Evolutionary conservation across 2,888 invertebrate genomes (phyloP).

Genomic region (Bugulina stolonifera): DNA sequence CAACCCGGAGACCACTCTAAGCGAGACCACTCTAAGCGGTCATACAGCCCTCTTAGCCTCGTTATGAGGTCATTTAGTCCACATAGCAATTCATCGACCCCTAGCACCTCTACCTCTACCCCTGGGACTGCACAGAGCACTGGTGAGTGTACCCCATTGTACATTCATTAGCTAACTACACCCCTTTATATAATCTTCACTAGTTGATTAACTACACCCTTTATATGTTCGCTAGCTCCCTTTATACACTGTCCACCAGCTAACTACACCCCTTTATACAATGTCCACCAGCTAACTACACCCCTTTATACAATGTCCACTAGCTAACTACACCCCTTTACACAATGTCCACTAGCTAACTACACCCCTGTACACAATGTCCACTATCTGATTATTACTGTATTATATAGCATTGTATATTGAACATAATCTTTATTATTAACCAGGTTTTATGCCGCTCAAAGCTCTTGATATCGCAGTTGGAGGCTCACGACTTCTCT

Average conservation of each 20-base stretch:
- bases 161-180: background rate
- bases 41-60: background rate
- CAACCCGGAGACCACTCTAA: background rate
- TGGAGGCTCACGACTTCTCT: background rate
- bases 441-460: conserved; percentile 17
- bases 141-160: background rate
- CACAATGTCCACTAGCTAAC: background rate
- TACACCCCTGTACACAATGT: background rate
- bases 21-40: background rate
- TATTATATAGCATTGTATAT: too few species aligned
- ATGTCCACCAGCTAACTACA: background rate
- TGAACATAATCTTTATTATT: too few species aligned
- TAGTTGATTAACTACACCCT: background rate
- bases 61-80: conserved; percentile 1
- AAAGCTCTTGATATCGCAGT: background rate
- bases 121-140: conserved; percentile 24
- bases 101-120: conserved; percentile 15
- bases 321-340: background rate
- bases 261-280: background rate
- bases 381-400: background rate
- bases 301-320: background rate
- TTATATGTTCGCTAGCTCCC: too few species aligned
- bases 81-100: background rate
- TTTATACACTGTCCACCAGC: background rate
- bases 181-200: background rate